Evolutionary conservation across 2,888 invertebrate species (phyloP).

Genomic region (Hypomecis atomaria): DNA sequence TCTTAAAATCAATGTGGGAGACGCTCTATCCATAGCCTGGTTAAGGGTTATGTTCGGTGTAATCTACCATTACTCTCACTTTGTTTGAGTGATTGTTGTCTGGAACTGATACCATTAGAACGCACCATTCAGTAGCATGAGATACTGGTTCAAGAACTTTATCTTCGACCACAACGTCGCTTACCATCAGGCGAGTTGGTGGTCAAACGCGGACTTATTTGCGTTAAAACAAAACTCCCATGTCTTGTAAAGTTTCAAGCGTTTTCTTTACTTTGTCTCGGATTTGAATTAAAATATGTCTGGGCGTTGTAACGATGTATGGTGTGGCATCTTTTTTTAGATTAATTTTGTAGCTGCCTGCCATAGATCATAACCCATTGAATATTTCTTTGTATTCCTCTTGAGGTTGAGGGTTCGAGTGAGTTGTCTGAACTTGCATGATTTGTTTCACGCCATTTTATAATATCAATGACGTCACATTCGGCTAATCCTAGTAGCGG

Average conservation of each 20-base stretch:
- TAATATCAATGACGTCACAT: constrained; percentile 1
- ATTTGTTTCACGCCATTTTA: constrained; percentile 1
- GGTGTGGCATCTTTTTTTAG: constrained; percentile 4
- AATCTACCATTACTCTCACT: too few relatives aligned
- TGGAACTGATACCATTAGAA: too few relatives aligned
- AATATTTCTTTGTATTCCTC: constrained; percentile 6
- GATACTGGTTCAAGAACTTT: too few relatives aligned
- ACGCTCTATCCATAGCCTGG: too few relatives aligned
- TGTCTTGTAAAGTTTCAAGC: constrained; percentile 5
- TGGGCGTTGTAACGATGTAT: constrained; percentile 5
- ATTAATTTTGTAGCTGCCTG: constrained; percentile 1
- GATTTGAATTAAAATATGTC: constrained; percentile 4
- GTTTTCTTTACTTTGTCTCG: constrained; percentile 1
- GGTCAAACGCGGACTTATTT: too few relatives aligned
- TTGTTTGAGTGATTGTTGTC: too few relatives aligned
- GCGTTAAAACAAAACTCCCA: too few relatives aligned
- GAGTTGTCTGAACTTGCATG: not conserved
- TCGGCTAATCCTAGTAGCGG: constrained; percentile 5
- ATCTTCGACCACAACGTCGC: too few relatives aligned
- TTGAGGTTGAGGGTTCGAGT: constrained; percentile 7
- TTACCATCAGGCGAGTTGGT: too few relatives aligned
- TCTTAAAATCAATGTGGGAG: too few relatives aligned
- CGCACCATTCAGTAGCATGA: too few relatives aligned
- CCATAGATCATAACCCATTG: constrained; percentile 1
- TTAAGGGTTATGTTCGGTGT: too few relatives aligned